A percentile compares a stretch with the other conserved stretches of the same genome.
These are phyloP conservation scores for Microctonus hyperodae DNA, from an alignment of 2,888 invertebrate genomes.

Conservation along the genomic window DNA sequence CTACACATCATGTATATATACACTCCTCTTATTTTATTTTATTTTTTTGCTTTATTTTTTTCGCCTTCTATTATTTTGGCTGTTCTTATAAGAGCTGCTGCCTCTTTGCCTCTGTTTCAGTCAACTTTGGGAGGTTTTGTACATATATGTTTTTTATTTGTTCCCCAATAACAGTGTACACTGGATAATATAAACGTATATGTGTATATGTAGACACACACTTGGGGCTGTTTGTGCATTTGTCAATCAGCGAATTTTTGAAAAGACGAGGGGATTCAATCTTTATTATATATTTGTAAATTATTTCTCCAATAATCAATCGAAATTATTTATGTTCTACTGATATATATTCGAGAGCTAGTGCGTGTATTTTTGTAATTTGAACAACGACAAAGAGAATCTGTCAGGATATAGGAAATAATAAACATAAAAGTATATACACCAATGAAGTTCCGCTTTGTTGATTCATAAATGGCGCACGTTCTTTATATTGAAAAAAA, in stretches of 20 bases:
- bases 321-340: too few relatives aligned
- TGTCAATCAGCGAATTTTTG: constrained; percentile 18
- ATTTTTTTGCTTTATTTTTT: neutral
- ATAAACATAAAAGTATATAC: neutral
- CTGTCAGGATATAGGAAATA: neutral
- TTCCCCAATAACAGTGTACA: neutral
- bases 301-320: neutral
- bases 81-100: neutral
- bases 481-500: neutral
- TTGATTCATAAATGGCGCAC: neutral
- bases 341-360: too few relatives aligned
- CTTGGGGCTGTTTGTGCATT: constrained; percentile 11
- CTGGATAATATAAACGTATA: neutral
- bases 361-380: too few relatives aligned
- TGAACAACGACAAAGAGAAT: neutral
- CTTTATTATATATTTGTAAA: neutral
- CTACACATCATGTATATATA: constrained; percentile 8
- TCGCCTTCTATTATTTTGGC: neutral
- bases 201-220: neutral
- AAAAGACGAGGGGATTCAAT: too few relatives aligned
- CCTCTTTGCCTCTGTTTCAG: constrained; percentile 10
- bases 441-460: neutral
- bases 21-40: constrained; percentile 11
- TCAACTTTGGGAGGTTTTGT: neutral
- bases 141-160: neutral